Evolutionary conservation across 1,140 invertebrate genomes (phyloP), one percentile per base, ranked within the genome.

Genomic region (Mylabris phalerata): DNA sequence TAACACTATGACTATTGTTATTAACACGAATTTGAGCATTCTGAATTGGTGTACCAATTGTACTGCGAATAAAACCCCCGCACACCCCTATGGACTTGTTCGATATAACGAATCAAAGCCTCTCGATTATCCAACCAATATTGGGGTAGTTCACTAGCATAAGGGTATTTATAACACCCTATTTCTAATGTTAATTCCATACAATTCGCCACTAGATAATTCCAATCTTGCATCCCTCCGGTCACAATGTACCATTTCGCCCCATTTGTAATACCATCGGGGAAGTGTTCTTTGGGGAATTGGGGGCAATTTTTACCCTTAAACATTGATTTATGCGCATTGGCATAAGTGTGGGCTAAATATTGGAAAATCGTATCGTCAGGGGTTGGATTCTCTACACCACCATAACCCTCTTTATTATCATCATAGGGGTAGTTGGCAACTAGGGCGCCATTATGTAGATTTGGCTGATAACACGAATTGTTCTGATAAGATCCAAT

Each of bases 181-280:
- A 98, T 75, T 75, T 99, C 97, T 6, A 99, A 71, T 0, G 96
- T 98, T 1, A 98, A 79, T 74, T 98, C 96, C 78, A 98, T 90
- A 67, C 90, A 93, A 67, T 93, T 97, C 10, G 92, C 88, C 58
- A 90, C 78, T 0, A 96, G 62, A 71, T 99, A 99, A 77, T 97
- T 98, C 85, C 92, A 99, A 74, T 99, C 97, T 75, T 99, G 97
- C 96, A 99, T 98, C 7, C 96, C 95, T 0, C 94, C 91, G 0
- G 83, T 77, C 1, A 96, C 83, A 27, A 80, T 79, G 71, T 98
- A 97, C 95, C 95, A 98, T 43, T 83, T 77, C 6, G 93, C 93
- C 0, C 95, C 95, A 72, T 98, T 98, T 0, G 89, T 93, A 26
- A 95, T 94, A 27, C 94, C 95, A 45, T 84, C 82, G 3, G 79